Conservation (phyloP, 2,888 invertebrate species). For the Temnothorax rugatulus region DNA sequence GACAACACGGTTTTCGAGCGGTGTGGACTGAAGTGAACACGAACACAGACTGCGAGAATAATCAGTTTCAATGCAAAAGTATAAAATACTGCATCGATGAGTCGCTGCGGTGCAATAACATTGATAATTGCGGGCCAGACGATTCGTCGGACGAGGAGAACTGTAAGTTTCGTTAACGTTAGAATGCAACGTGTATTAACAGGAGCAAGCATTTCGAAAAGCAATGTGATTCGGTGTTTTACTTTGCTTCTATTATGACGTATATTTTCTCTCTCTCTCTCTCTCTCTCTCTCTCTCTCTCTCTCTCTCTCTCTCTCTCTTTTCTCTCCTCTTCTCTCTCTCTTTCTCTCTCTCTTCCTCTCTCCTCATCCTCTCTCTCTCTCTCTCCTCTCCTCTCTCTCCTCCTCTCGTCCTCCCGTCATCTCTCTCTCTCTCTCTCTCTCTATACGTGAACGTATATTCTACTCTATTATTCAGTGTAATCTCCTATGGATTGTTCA, state of each 20-base stretch:
- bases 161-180: constrained; percentile 89
- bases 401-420: too few species aligned
- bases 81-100: constrained; percentile 92
- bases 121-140: constrained; percentile 94
- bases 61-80: constrained; percentile 91
- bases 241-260: constrained; percentile 78
- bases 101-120: constrained; percentile 92
- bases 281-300: constrained; percentile 53
- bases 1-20: constrained; percentile 96
- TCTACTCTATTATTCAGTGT: constrained; percentile 69
- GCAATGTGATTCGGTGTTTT: constrained; percentile 70
- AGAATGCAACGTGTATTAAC: constrained; percentile 52
- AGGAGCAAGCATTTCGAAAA: constrained; percentile 60
- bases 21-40: constrained; percentile 97
- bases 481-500: constrained; percentile 73
- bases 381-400: neutral
- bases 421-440: constrained; percentile 46
- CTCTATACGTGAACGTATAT: constrained; percentile 61
- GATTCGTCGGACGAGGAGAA: constrained; percentile 92
- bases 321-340: too few species aligned
- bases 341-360: constrained; percentile 57
- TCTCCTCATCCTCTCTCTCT: constrained; percentile 57
- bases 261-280: constrained; percentile 58
- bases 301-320: constrained; percentile 55
- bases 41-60: constrained; percentile 88